Base-by-base conservation (phyloP, 37 sponge, comb jelly and placozoan genomes). In the Agelas oroides region DNA sequence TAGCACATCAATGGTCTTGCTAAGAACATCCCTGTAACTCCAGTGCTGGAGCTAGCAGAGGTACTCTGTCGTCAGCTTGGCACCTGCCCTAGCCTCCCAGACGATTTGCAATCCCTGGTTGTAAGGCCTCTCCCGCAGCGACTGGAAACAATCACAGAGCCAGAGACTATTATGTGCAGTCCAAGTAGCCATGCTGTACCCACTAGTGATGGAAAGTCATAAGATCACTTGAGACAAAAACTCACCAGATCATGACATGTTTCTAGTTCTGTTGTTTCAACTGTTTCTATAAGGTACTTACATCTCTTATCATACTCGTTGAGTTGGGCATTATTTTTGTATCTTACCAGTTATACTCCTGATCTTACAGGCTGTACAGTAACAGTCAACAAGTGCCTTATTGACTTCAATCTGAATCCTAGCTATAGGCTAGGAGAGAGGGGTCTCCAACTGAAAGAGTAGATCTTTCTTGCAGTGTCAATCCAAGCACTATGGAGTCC, bases 1-100 rank as follows among this genome's bases (percentile, higher is more conserved):
- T 56, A 96, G 97, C 82, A 89, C 67, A 84, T 94, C 59, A 96
- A 96, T 55, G 90, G 82, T 17, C 81, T 96, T 16, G 24, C 97
- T 14, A 71, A 62, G 75, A 30, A 38, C 0, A 73, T 96, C 11
- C 85, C 92, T 53, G 57, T 89, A 18, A 65, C 75, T 13, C 66
- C 90, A 17, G 39, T 91, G 18, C 84, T 96, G 32, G 75, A 76
- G 33, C 67, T 75, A 5, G 95, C 97, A 14, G 95, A 94, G 78
- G 73, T 59, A 2, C 60, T 93, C n/a, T 93, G 86, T 54, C 77
- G 73, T 6, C 95, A 93, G 70, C 28, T 96, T 32, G 88, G 76
- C 1, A 56, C 59, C 27, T 80, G 64, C 21, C 46, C 58, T 1
- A 21, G 52, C 33, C 60, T 88, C 5, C 88, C 88, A 6, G 88